Evolutionary conservation across 92 coral and sea anemone species (phyloP).

Genomic region (Siderastrea siderea): DNA sequence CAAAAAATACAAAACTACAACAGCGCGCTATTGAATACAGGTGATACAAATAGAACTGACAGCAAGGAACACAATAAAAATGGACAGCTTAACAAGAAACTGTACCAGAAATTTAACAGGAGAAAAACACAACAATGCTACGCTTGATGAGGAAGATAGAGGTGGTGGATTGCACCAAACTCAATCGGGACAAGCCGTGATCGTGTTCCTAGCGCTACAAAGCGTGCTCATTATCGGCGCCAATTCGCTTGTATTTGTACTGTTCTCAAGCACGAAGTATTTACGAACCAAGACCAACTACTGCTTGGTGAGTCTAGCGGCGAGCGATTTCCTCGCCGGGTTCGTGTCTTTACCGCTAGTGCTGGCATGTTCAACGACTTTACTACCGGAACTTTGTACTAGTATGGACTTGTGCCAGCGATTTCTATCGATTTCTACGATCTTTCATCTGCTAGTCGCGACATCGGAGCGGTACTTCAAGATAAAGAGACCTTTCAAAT

Average conservation of each 20-base stretch:
- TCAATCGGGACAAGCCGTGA: conserved; percentile 25
- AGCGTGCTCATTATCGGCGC: conserved; percentile 67
- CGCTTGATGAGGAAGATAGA: not conserved
- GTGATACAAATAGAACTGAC: not conserved
- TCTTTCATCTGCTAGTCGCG: conserved; percentile 84
- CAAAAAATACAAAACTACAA: not conserved
- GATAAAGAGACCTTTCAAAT: conserved; percentile 71
- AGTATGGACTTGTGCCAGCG: conserved; percentile 85
- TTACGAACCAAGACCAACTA: conserved; percentile 85
- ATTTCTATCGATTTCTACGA: conserved; percentile 75
- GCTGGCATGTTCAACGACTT: conserved; percentile 51
- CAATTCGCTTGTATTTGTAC: conserved; percentile 71
- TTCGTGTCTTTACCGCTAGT: conserved; percentile 76
- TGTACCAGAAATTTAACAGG: not conserved
- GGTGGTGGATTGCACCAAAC: conserved; percentile 12
- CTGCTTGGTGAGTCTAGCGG: conserved; percentile 85
- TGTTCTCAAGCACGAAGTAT: conserved; percentile 56
- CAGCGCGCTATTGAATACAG: not conserved
- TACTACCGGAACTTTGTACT: conserved; percentile 5
- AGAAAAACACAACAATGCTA: not conserved
- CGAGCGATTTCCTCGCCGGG: conserved; percentile 80
- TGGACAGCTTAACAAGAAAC: conserved; percentile 16
- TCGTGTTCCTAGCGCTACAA: conserved; percentile 54
- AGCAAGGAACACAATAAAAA: not conserved
- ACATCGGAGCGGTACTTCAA: conserved; percentile 83